These are phyloP conservation scores for Hydrozoanthus tunicans DNA, from an alignment of 64 coral and sea anemone species.

Conservation along the genomic window DNA sequence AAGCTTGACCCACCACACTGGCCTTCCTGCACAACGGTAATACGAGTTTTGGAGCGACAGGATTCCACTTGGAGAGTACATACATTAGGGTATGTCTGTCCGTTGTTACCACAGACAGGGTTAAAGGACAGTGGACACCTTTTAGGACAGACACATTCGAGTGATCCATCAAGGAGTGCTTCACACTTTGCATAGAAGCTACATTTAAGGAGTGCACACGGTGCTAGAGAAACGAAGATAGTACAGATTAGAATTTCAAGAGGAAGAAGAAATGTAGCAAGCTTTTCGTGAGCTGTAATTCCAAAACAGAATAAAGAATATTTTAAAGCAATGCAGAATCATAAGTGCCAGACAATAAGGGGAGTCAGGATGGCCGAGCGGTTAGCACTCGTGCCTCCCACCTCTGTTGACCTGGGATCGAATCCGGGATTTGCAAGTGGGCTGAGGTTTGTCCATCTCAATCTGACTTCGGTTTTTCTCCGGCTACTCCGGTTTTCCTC, in stretches of 20 bases:
- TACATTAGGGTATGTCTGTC: conserved; percentile 78
- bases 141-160: conserved; percentile 82
- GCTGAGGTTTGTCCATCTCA: too few species aligned
- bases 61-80: conserved; percentile 83
- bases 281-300: too few species aligned
- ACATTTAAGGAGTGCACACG: conserved; percentile 87
- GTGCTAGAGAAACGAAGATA: conserved; percentile 39
- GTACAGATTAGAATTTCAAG: neutral
- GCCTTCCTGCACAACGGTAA: conserved; percentile 61
- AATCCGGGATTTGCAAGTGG: too few species aligned
- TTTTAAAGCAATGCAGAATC: too few species aligned
- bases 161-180: conserved; percentile 65
- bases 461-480: too few species aligned
- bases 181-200: conserved; percentile 80
- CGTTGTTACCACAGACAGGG: conserved; percentile 84
- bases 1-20: conserved; percentile 61
- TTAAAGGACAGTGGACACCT: conserved; percentile 80
- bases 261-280: neutral
- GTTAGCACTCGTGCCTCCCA: too few species aligned
- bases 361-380: too few species aligned
- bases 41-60: conserved; percentile 64
- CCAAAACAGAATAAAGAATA: too few species aligned
- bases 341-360: too few species aligned
- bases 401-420: too few species aligned
- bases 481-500: too few species aligned